A percentile compares a stretch with the other conserved stretches of the same genome.
Conservation (phyloP, 2,797 vertebrate species). For the Notolabrus celidotus region DNA sequence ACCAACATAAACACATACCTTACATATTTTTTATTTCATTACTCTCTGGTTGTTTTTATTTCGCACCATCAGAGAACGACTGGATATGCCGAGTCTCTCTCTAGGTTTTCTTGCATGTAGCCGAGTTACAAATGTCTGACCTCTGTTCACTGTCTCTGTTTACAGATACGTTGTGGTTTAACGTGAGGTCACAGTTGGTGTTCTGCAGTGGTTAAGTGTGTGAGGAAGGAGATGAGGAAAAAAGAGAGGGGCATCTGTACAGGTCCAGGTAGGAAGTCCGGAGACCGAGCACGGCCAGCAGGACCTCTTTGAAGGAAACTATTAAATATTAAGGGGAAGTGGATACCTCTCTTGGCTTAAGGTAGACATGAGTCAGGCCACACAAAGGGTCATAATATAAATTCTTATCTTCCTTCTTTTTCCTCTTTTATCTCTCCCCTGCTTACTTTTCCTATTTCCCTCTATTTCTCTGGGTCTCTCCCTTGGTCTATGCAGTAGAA, state of each 20-base stretch:
- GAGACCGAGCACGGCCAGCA: slow-evolving; percentile 67
- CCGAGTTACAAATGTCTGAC: slow-evolving; percentile 6
- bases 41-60: slow-evolving; percentile 47
- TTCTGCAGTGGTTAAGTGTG: slow-evolving; percentile 57
- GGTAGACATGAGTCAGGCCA: slow-evolving; percentile 76
- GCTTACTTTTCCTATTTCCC: not conserved
- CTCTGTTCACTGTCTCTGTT: slow-evolving; percentile 3
- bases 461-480: slow-evolving; percentile 8
- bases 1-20: slow-evolving; percentile 50
- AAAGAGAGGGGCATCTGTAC: slow-evolving; percentile 70
- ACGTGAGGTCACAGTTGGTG: slow-evolving; percentile 62
- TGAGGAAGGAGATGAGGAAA: slow-evolving; percentile 59
- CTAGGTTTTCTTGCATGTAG: slow-evolving; percentile 6
- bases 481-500: slow-evolving; percentile 20
- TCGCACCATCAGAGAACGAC: slow-evolving; percentile 15
- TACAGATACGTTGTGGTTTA: slow-evolving; percentile 38
- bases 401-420: slow-evolving; percentile 57
- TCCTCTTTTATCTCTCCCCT: slow-evolving; percentile 39
- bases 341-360: slow-evolving; percentile 82
- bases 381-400: slow-evolving; percentile 63
- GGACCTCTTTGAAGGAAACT: slow-evolving; percentile 83
- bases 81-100: slow-evolving; percentile 27
- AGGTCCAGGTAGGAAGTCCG: slow-evolving; percentile 68
- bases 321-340: slow-evolving; percentile 88
- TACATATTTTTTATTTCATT: slow-evolving; percentile 14